phyloP scores from a whole-genome alignment of 2,113 vertebrate species.

The Chloebia gouldiae region DNA sequence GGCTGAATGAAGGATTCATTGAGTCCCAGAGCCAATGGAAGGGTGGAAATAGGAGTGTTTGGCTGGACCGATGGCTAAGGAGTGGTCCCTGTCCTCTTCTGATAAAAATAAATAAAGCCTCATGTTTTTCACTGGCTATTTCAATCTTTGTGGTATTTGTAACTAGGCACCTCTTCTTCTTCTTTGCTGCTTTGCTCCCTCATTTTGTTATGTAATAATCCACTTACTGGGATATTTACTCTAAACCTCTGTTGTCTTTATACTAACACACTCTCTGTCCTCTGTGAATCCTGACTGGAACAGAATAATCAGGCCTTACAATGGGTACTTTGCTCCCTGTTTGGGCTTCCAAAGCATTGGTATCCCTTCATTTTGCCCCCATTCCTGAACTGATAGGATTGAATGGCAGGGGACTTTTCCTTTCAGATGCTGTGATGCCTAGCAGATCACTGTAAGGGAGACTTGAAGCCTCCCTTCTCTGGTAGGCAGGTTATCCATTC shows the following conservation, averaged over 20 bases:
- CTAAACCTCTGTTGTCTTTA: background rate
- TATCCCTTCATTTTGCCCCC: background rate
- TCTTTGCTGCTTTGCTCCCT: background rate
- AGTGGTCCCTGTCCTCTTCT: background rate
- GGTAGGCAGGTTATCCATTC: background rate
- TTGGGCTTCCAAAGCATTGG: background rate
- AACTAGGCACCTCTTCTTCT: background rate
- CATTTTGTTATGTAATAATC: background rate
- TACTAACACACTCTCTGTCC: background rate
- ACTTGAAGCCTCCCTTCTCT: background rate
- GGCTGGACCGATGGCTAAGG: background rate
- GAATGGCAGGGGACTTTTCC: background rate
- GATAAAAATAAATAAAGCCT: background rate
- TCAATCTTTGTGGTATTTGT: background rate
- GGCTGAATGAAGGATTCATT: background rate
- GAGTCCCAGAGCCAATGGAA: background rate
- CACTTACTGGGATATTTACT: background rate
- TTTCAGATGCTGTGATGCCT: background rate
- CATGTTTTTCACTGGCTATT: background rate
- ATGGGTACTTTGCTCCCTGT: fast-evolving
- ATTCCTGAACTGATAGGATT: background rate
- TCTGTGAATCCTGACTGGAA: background rate
- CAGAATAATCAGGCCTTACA: background rate
- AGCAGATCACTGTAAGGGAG: background rate
- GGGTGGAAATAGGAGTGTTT: background rate